Conservation (phyloP, 2,888 invertebrate genomes). For the Piscicola geometra region DNA sequence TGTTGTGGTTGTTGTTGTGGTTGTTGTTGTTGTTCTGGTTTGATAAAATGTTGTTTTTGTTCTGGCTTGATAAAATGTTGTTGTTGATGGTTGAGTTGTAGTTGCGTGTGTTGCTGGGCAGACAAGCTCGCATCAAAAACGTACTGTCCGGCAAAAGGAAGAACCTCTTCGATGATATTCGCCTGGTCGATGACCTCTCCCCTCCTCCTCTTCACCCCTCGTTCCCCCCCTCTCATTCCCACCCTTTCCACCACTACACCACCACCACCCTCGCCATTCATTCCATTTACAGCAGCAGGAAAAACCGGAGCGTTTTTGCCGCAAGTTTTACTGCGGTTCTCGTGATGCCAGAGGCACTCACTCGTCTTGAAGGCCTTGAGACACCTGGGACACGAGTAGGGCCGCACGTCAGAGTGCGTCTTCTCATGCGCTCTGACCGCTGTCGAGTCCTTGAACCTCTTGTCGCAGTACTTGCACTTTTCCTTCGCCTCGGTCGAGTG, state of each 20-base stretch:
- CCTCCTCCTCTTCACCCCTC: slow-evolving; percentile 13
- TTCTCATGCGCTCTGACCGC: slow-evolving; percentile 45
- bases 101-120: background rate
- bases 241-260: background rate
- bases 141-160: background rate
- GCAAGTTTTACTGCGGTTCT: slow-evolving; percentile 46
- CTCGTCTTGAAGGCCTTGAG: slow-evolving; percentile 45
- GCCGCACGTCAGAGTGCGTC: slow-evolving; percentile 44
- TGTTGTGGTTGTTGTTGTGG: background rate
- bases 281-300: slow-evolving; percentile 33
- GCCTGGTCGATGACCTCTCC: slow-evolving; percentile 1
- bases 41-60: background rate
- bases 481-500: slow-evolving; percentile 44
- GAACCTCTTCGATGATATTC: slow-evolving; percentile 25
- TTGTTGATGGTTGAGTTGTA: slow-evolving; percentile 10
- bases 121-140: background rate
- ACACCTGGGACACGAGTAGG: slow-evolving; percentile 43
- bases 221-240: slow-evolving; percentile 33
- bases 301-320: slow-evolving; percentile 34
- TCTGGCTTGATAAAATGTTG: background rate
- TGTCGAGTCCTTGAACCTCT: slow-evolving; percentile 45
- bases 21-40: background rate
- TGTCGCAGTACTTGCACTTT: slow-evolving; percentile 44
- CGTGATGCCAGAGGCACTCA: slow-evolving; percentile 46
- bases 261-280: background rate